A percentile compares a stretch with the other conserved stretches of the same genome.
phyloP scores from a whole-genome alignment of 2,113 vertebrate genomes.

The Nipponia nippon region DNA sequence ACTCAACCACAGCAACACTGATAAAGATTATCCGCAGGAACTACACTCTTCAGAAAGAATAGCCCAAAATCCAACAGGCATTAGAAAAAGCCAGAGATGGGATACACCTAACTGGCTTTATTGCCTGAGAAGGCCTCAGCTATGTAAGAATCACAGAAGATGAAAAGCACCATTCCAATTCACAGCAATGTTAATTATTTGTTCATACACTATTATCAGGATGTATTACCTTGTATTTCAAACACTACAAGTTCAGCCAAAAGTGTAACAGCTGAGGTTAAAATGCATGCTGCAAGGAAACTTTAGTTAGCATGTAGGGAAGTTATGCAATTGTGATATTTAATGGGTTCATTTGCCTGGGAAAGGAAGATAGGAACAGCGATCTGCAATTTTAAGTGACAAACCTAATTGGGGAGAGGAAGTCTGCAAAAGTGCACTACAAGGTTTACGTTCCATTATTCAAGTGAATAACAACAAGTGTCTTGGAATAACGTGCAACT shows the following conservation, averaged over 20 bases:
- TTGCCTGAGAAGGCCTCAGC: neutral
- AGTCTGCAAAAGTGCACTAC: neutral
- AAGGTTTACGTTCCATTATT: neutral
- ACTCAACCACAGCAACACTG: neutral
- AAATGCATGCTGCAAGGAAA: neutral
- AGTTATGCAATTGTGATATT: neutral
- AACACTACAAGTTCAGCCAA: neutral
- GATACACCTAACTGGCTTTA: neutral
- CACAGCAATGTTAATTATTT: neutral
- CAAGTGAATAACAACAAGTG: neutral
- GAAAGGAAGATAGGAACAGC: conserved; percentile 27
- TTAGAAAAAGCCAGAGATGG: neutral
- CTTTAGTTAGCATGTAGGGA: neutral
- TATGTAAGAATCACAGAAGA: neutral
- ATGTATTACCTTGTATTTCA: neutral
- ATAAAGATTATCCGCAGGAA: neutral
- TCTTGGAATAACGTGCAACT: neutral
- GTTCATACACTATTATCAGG: neutral
- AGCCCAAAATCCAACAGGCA: neutral
- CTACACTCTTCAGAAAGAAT: neutral
- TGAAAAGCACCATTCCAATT: neutral
- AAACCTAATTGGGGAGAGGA: neutral
- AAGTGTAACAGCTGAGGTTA: neutral
- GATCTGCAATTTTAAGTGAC: neutral
- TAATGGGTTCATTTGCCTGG: neutral